Base-by-base conservation (phyloP, 2,888 invertebrate species). In the Oegoconia quadripuncta region DNA sequence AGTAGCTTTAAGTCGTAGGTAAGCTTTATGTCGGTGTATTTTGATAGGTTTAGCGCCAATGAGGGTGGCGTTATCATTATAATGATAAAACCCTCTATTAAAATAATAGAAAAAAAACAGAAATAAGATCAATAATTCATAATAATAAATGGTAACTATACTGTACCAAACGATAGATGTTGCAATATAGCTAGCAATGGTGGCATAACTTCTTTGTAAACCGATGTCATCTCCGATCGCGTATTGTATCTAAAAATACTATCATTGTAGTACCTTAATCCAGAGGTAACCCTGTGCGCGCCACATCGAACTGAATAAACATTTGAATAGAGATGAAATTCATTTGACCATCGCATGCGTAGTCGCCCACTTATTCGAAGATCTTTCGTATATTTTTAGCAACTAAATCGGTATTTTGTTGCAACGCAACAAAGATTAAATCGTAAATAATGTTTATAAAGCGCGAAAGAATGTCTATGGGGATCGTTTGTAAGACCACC, bases 361-460 rank as follows among this genome's bases (percentile, higher is more conserved):
- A 2, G 22, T 2, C 25, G 11, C 25, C 25, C 12, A 25, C 25
- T n/a, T 12, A 11, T 25, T 9, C 11, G 11, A 9, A 25, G 25
- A 25, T 11, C 11, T 25, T 3, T 9, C 11, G 25, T 9, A 25
- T 57, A 58, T 59, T 61, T 57, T 56, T 59, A 55, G 53, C 54
- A 37, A 49, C 52, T 50, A 51, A 52, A 56, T 56, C 42, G 44
- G 50, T 52, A 50, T 51, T 54, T 52, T 44, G 39, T 44, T 37
- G 35, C 34, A 29, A 16, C 9, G 29, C 11, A 11, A 11, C 11
- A 11, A 25, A 29, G 25, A 41, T 26, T 33, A 38, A 44, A 38
- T 33, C 33, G 2, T 9, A 25, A 11, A 25, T 25, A 9, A 2
- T 25, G 32, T 16, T 23, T 41, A 36, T 41, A 20, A n/a, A 23